These are phyloP conservation scores for Trochalopteron elliotii DNA, from an alignment of 2,113 vertebrate genomes.

Conservation along the genomic window DNA sequence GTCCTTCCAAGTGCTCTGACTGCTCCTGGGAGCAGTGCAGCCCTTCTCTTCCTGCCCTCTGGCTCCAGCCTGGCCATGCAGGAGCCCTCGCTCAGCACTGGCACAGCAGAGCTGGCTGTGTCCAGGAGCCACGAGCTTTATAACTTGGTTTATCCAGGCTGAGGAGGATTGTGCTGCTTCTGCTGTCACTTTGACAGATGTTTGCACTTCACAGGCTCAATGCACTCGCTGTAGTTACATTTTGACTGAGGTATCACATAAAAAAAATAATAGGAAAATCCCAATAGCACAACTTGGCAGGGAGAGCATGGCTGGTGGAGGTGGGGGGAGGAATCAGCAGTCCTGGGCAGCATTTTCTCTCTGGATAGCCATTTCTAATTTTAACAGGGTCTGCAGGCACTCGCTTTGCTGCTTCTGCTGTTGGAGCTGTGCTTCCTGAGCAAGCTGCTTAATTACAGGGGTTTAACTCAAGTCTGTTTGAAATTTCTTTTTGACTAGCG, in stretches of 20 bases:
- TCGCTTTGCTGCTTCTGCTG: neutral
- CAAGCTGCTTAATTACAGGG: neutral
- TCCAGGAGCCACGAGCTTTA: rapidly evolving
- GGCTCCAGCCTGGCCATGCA: rapidly evolving
- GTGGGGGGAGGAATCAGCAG: neutral
- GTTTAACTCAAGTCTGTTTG: neutral
- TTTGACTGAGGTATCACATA: neutral
- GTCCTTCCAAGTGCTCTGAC: neutral
- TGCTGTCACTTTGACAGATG: conserved; percentile 25
- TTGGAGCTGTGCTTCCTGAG: neutral
- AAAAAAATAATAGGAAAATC: neutral
- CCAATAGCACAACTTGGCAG: neutral
- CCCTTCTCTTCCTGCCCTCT: neutral
- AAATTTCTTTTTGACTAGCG: neutral
- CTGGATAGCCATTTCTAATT: neutral
- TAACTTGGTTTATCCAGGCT: neutral
- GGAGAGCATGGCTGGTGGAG: neutral
- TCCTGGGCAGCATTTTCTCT: neutral
- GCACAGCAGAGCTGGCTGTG: rapidly evolving
- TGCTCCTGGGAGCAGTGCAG: neutral
- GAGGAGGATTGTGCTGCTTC: neutral
- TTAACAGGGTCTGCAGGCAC: neutral
- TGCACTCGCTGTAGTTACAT: neutral
- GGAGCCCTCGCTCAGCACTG: neutral
- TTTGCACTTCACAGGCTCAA: neutral